These are phyloP conservation scores for Antechinus stuartii DNA, from an alignment of 2,113 vertebrate genomes.

Conservation along the genomic window DNA sequence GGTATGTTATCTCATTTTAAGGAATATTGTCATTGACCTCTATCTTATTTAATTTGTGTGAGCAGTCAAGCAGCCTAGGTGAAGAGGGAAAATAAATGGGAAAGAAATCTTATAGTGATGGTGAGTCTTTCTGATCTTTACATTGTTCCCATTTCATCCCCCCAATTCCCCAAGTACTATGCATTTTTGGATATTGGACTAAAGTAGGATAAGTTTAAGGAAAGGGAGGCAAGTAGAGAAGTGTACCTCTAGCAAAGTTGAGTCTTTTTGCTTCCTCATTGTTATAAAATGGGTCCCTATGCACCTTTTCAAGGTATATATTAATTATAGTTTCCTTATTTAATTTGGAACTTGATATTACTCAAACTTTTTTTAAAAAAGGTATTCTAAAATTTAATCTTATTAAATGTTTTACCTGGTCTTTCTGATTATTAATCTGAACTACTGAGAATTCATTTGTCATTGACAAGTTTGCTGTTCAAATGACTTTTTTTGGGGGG, in stretches of 20 bases:
- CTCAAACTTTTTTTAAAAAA: not conserved
- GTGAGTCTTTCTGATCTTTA: not conserved
- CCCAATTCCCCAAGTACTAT: not conserved
- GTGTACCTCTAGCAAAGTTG: not conserved
- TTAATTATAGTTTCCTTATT: not conserved
- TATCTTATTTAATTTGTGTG: not conserved
- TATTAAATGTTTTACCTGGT: not conserved
- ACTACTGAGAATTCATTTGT: not conserved
- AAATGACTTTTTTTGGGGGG: not conserved
- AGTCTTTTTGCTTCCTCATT: not conserved
- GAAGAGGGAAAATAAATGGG: not conserved
- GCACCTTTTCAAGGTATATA: not conserved
- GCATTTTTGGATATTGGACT: not conserved
- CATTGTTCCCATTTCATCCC: not conserved
- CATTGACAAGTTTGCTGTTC: not conserved
- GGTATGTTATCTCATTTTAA: not conserved
- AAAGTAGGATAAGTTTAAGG: not conserved
- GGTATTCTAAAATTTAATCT: not conserved
- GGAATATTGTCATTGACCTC: not conserved
- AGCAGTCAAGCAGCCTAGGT: not conserved
- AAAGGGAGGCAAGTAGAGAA: not conserved
- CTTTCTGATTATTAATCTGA: not conserved
- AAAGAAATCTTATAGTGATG: not conserved
- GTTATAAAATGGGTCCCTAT: not conserved
- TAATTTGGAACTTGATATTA: not conserved